Evolutionary conservation across 2,113 vertebrate species (phyloP).

Genomic region (Phaethornis superciliosus): DNA sequence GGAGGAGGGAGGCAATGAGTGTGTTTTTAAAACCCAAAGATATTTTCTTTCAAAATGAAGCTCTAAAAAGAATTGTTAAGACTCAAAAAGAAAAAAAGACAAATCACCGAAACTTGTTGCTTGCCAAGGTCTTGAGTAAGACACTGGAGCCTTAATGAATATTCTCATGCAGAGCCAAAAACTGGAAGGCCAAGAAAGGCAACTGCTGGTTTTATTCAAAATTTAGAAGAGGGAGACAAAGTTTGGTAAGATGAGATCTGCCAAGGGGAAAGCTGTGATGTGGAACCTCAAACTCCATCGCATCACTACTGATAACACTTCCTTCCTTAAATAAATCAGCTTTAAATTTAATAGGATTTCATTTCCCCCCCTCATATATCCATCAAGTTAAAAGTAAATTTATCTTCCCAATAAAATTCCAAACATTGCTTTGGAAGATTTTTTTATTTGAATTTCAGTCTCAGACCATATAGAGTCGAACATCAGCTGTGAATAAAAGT

Average conservation of each 20-base stretch:
- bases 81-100: neutral
- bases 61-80: neutral
- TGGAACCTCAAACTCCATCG: neutral
- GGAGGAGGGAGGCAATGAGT: rapidly evolving
- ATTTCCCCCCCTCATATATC: neutral
- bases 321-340: neutral
- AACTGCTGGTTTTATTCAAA: neutral
- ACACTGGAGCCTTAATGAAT: neutral
- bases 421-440: neutral
- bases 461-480: neutral
- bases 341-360: neutral
- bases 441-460: neutral
- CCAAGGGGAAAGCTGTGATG: neutral
- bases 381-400: slow-evolving; percentile 17
- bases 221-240: neutral
- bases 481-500: neutral
- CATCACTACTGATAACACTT: neutral
- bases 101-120: rapidly evolving
- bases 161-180: neutral
- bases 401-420: neutral
- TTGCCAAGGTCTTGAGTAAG: neutral
- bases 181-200: neutral
- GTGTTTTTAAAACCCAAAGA: neutral
- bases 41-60: neutral
- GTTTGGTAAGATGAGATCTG: neutral